Base-by-base conservation (phyloP, 2,888 invertebrate species). In the Nomada fucata region DNA sequence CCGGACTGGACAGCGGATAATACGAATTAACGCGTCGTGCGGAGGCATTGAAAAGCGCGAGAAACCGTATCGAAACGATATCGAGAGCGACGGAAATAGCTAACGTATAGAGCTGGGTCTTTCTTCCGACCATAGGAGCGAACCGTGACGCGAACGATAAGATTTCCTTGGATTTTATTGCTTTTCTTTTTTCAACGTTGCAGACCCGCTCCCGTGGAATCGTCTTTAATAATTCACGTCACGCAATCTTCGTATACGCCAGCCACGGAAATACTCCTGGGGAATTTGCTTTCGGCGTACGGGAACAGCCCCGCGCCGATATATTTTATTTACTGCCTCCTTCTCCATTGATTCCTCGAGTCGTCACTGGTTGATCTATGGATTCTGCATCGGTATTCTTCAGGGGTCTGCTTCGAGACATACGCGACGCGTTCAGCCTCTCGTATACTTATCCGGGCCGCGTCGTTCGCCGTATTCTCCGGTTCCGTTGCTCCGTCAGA, bases 161-260 rank as follows among this genome's bases (percentile, higher is more conserved):
- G 70, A 71, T 36, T 36, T 36, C 23, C 47, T 50, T 29, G 50
- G 50, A 61, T 50, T 61, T 47, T 52, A 23, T 15, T 7, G 4
- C 23, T 57, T 23, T 13, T 26, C 42, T 26, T 29, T 44, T 9
- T 47, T 47, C 3, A 5, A 55, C 10, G 23, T 15, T 13, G 13
- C 42, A n/a, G 18, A n/a, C 29, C n/a, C 20, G 26, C 61, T 59
- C n/a, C 15, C 53, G 52, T 18, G 65, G 69, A 80, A 74, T 67
- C 70, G 26, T 29, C 70, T 82, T 74, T 82, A 74, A 79, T 79
- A 79, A 74, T 82, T 79, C 70, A 61, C 63, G 52, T 75, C 82
- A 65, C 61, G 69, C 78, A 78, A 55, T 78, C 59, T 74, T 55
- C 71, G 64, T 5, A 84, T 82, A 78, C 50, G 69, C 65, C 50